Base-by-base conservation (phyloP, 1,140 invertebrate genomes). In the Yoshiicerus persimilis region DNA sequence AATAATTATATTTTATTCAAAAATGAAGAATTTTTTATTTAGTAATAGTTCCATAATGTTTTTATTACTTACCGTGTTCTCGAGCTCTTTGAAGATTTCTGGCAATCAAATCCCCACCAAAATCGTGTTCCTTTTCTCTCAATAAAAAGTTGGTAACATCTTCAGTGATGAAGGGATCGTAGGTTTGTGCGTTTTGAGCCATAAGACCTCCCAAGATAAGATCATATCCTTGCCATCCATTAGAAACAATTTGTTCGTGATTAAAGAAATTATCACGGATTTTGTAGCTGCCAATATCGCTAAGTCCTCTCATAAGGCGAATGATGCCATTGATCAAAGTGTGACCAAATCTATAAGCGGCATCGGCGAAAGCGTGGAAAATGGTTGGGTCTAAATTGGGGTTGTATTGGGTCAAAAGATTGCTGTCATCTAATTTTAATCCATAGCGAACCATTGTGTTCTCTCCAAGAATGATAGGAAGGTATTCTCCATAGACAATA, bases 371-470 rank as follows among this genome's bases (percentile, higher is more conserved):
- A 8, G 96, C 95, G 88, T 96, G 96, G 70, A 97, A 95, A 32
- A 98, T 96, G 88, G 96, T 95, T 0, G 97, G 96, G 93, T 98
- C 97, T 0, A 97, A 95, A 87, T 94, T 95, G 0, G 94, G 90
- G 92, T 98, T 96, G 91, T 98, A 98, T 6, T 96, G 96, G 91
- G 91, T 39, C 70, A 87, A 89, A 23, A 83, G 2, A 41, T 86
- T 85, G 41, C n/a, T 87, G 23, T 88, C 47, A 96, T 94, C 10
- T 96, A 93, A 23, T 97, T 93, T 75, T 83, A 97, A 93, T 66
- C 96, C 96, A 91, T 97, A 97, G 92, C 97, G 97, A 91, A 96
- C 94, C 96, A 98, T 98, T 13, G 97, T 86, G 11, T 75, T 80
- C 3, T 89, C 83, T 86, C 92, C 91, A 13, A 92, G 88, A 80